A percentile compares a stretch with the other conserved stretches of the same genome.
phyloP scores from a whole-genome alignment of 2,888 invertebrate species.

The Incurvaria masculella region DNA sequence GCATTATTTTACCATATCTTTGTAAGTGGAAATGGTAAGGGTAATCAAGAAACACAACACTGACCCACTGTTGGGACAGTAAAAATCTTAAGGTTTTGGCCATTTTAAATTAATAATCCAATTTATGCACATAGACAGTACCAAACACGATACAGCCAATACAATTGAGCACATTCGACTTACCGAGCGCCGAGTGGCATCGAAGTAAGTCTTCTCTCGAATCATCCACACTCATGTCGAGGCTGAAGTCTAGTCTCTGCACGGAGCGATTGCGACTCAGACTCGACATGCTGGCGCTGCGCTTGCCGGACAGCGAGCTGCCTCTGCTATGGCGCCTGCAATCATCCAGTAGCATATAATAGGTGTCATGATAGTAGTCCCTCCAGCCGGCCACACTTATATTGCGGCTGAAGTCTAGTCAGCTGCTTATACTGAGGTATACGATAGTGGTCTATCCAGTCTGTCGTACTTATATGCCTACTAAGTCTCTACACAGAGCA shows the following conservation, averaged over 20 bases:
- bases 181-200: constrained; percentile 12
- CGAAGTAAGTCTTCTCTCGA: constrained; percentile 30
- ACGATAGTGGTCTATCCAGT: too few species aligned
- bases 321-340: constrained; percentile 23
- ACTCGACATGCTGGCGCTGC: constrained; percentile 42
- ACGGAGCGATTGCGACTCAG: constrained; percentile 45
- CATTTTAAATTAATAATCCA: neutral
- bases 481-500: constrained; percentile 50
- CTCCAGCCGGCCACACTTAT: constrained; percentile 50
- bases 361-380: too few species aligned
- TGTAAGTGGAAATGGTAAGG: too few species aligned
- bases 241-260: constrained; percentile 51
- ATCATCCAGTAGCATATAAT: too few species aligned
- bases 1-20: too few species aligned
- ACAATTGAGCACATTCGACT: neutral
- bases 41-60: too few species aligned
- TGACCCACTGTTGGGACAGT: too few species aligned
- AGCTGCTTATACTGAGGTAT: too few species aligned
- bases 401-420: constrained; percentile 52
- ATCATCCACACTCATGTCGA: constrained; percentile 52
- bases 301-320: constrained; percentile 32
- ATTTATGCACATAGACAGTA: constrained; percentile 3
- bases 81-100: neutral
- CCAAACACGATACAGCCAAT: constrained; percentile 5
- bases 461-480: too few species aligned